These are phyloP conservation scores for Drosophila pandora DNA, from an alignment of 1,140 invertebrate species.

Conservation along the genomic window DNA sequence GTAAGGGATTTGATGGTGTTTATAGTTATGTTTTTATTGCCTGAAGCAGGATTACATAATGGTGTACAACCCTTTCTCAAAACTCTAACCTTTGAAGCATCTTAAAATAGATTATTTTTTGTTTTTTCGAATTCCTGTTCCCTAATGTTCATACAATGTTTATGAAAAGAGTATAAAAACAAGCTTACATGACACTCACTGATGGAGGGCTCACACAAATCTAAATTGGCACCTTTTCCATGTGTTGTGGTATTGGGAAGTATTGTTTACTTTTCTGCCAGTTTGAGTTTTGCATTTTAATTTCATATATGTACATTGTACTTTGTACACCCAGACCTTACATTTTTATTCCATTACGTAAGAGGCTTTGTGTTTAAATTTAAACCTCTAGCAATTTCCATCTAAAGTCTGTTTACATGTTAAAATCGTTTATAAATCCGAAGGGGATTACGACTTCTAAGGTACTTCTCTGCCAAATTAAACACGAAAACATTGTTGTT, in stretches of 20 bases:
- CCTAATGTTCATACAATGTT: neutral
- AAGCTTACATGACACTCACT: neutral
- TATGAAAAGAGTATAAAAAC: neutral
- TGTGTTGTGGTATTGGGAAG: slow-evolving; percentile 7
- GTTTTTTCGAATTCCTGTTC: neutral
- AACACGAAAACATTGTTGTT: slow-evolving; percentile 12
- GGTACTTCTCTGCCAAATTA: slow-evolving; percentile 24
- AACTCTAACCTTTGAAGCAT: neutral
- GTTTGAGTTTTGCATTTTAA: slow-evolving; percentile 47
- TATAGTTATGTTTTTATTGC: neutral
- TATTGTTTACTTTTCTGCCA: slow-evolving; percentile 19
- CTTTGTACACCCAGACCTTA: neutral
- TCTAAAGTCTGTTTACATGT: slow-evolving; percentile 36
- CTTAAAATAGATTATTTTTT: neutral
- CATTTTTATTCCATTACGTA: slow-evolving; percentile 55
- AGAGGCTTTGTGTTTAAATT: slow-evolving; percentile 46
- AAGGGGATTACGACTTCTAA: slow-evolving; percentile 6
- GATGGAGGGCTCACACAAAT: neutral
- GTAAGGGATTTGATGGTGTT: neutral
- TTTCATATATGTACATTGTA: slow-evolving; percentile 23
- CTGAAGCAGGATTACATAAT: neutral
- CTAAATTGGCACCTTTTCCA: neutral
- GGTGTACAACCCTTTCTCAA: neutral
- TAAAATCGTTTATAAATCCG: slow-evolving; percentile 8
- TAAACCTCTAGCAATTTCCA: slow-evolving; percentile 5